These are phyloP conservation scores for Arctia plantaginis DNA, from an alignment of 2,888 invertebrate genomes.

Conservation along the genomic window DNA sequence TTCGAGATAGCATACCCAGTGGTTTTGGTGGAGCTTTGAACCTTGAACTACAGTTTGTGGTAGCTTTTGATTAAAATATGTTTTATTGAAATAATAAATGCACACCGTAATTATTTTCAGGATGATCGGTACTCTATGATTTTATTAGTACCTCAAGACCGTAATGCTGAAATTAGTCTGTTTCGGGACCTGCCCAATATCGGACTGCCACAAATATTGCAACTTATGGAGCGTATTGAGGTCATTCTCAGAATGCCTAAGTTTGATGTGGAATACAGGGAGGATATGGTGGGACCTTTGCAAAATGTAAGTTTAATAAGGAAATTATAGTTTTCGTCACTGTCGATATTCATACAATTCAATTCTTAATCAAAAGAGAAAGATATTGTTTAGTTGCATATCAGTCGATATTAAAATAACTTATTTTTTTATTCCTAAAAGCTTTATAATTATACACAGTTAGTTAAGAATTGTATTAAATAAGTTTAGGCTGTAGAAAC, in stretches of 20 bases:
- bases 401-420: background rate
- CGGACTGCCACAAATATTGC: conserved; percentile 80
- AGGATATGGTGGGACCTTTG: conserved; percentile 81
- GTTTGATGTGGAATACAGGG: conserved; percentile 87
- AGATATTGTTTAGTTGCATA: background rate
- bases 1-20: too few relatives aligned
- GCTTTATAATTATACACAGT: too few relatives aligned
- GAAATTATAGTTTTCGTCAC: background rate
- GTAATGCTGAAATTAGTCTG: conserved; percentile 78
- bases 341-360: background rate
- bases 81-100: background rate
- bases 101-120: conserved; percentile 70
- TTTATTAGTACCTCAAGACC: conserved; percentile 85
- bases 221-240: conserved; percentile 78
- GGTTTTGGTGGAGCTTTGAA: too few relatives aligned
- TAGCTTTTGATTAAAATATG: background rate
- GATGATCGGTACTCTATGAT: conserved; percentile 88
- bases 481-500: background rate
- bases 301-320: conserved; percentile 74
- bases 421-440: too few relatives aligned
- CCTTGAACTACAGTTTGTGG: too few relatives aligned
- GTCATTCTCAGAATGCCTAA: conserved; percentile 86
- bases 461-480: too few relatives aligned
- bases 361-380: background rate
- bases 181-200: conserved; percentile 86